Base-by-base conservation (phyloP, 2,113 vertebrate genomes). In the Salminus brasiliensis region DNA sequence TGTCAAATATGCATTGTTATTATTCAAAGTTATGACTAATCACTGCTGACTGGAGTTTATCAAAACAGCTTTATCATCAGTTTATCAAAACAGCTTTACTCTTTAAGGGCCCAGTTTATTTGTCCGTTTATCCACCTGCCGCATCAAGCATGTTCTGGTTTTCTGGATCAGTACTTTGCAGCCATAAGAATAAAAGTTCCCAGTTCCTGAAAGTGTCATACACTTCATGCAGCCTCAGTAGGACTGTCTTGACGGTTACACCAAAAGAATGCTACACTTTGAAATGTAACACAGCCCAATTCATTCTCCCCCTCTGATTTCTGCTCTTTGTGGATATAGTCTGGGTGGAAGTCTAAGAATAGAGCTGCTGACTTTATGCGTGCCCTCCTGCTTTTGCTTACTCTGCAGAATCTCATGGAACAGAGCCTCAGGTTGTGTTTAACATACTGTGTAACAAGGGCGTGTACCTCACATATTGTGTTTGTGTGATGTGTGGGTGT, bases 281-380 rank as follows among this genome's bases (percentile, higher is more conserved):
- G 21, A 27, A 67, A 15, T 29, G 49, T 27, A 30, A 16, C 45
- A 57, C 34, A 47, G 34, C 63, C n/a, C 30, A 23, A 30, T 68
- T 43, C 63, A 16, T 57, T 43, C 27, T 55, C 16, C 68, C 49
- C 11, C 23, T 68, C 15, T 10, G 43, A 49, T 78, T 63, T 72
- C 60, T 52, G n/a, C 25, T 79, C 23, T 36, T 52, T 15, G 13
- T 79, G 57, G 43, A 65, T 13, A n/a, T 39, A 53, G 45, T 39
- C n/a, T 39, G 49, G 52, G 71, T 78, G 83, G 41, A 27, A 15
- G 27, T 72, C 86, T 89, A 66, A 86, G 82, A 88, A 88, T 86
- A 88, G 74, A 87, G 69, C 43, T 83, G 88, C 87, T 83, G 72
- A 82, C 73, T 87, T 75, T 82, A 83, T 86, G 70, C 63, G 25